phyloP scores from a whole-genome alignment of 2,797 vertebrate genomes.

The Betta splendens region DNA sequence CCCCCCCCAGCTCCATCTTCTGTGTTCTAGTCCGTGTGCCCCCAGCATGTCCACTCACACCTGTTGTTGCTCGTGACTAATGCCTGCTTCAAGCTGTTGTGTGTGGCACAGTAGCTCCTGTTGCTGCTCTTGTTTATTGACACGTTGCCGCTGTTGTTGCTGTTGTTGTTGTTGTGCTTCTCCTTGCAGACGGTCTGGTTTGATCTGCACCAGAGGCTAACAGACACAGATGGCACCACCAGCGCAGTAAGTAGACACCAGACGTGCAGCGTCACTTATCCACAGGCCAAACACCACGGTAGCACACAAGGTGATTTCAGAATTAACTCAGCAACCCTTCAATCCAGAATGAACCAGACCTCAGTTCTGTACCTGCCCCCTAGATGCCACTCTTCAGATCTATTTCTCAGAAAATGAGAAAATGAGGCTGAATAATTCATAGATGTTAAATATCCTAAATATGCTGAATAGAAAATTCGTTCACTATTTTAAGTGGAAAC shows the following conservation, averaged over 20 bases:
- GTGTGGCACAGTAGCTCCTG: constrained; percentile 48
- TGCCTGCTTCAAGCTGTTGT: constrained; percentile 38
- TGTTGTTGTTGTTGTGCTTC: constrained; percentile 77
- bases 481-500: too few relatives aligned
- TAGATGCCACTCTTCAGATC: constrained; percentile 18
- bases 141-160: constrained; percentile 72
- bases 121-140: constrained; percentile 69
- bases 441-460: constrained; percentile 4
- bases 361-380: too few relatives aligned
- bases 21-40: constrained; percentile 8
- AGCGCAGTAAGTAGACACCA: constrained; percentile 86
- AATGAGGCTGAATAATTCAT: constrained; percentile 49
- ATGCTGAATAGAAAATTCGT: too few relatives aligned
- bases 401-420: constrained; percentile 39
- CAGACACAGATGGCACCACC: constrained; percentile 88
- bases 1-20: constrained; percentile 4
- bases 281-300: constrained; percentile 6
- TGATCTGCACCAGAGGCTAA: constrained; percentile 96
- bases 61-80: constrained; percentile 25
- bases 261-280: constrained; percentile 27
- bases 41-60: constrained; percentile 9
- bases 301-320: constrained; percentile 8
- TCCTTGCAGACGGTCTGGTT: constrained; percentile 92
- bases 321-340: constrained; percentile 3
- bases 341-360: constrained; percentile 3